Evolutionary conservation across 2,797 vertebrate species (phyloP).

Genomic region (Balearica regulorum): DNA sequence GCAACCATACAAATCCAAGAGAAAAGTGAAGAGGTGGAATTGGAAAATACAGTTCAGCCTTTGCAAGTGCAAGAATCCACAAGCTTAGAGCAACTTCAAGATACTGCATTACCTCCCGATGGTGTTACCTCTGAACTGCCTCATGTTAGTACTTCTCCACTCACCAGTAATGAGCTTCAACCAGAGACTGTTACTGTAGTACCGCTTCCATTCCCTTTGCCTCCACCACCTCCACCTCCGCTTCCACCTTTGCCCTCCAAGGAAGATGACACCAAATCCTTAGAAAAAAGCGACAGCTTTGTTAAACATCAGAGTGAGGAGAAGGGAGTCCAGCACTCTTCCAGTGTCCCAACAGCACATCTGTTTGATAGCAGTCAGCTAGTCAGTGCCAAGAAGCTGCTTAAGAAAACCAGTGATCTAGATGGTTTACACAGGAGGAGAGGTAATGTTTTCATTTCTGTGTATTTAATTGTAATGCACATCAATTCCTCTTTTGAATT

Average conservation of each 20-base stretch:
- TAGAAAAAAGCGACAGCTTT: constrained; percentile 51
- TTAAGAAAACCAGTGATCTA: constrained; percentile 85
- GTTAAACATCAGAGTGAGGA: constrained; percentile 35
- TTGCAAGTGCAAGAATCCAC: constrained; percentile 10
- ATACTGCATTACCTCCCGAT: constrained; percentile 72
- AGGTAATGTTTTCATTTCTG: constrained; percentile 71
- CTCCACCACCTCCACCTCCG: constrained; percentile 54
- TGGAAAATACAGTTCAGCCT: constrained; percentile 40
- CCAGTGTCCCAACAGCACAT: constrained; percentile 80
- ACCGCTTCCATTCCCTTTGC: constrained; percentile 50
- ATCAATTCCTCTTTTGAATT: not conserved
- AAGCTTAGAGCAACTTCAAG: constrained; percentile 71
- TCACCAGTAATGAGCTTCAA: constrained; percentile 33
- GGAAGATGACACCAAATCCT: constrained; percentile 67
- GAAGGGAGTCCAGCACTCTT: constrained; percentile 66
- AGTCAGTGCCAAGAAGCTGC: constrained; percentile 87
- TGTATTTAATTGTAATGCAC: not conserved
- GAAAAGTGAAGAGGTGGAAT: constrained; percentile 16
- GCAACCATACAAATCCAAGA: constrained; percentile 77
- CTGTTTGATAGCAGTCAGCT: constrained; percentile 93
- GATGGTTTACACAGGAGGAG: constrained; percentile 86
- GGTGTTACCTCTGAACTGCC: constrained; percentile 60
- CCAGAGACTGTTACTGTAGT: constrained; percentile 1
- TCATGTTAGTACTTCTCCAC: constrained; percentile 53
- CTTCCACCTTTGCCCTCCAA: constrained; percentile 74